Evolutionary conservation across 2,888 invertebrate species (phyloP), one percentile per base, ranked within the genome.

Genomic region (Lochmaea capreae): DNA sequence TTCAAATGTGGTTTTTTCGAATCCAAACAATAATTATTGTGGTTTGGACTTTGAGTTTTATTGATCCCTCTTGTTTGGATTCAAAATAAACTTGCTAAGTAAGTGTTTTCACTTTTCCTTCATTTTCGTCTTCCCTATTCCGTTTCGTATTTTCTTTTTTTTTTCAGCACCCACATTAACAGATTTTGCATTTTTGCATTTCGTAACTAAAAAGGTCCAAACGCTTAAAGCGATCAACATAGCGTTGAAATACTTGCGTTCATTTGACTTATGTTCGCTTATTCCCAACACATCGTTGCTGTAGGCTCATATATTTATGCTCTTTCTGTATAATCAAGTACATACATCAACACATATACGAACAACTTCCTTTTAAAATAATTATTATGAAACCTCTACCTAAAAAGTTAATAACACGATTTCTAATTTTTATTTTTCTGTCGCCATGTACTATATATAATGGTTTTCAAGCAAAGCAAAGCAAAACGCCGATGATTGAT

Each of bases 401-500:
- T 16, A 52, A 16, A 54, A 54, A 54, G 10, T 54, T 54, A 54
- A 54, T 54, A 54, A 54, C 54, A 54, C 54, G 18, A 54, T 54
- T 54, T 54, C 54, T 54, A 16, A 39, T 18, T 16, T 54, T 54
- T 18, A 16, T 54, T 18, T 16, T 16, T 54, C 54, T 54, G 54
- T 54, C 54, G 54, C 52, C n/a, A 46, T 46, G 14, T 39, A 39
- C 33, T 39, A 9, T 39, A 39, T 33, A 33, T 61, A 70, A 54
- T 70, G 70, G 63, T 70, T 70, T 70, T 63, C 62, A 70, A 18
- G 70, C 46, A 46, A 70, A 39, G 33, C 33, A 70, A 63, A 42
- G 65, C 65, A 58, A 70, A 70, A 63, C 57, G 43, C n/a, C 46
- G 65, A 65, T 71, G 71, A 71, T 65, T 71, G 65, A 71, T 71